Evolutionary conservation across 2,113 vertebrate species (phyloP).

Genomic region (Heterochromis multidens): DNA sequence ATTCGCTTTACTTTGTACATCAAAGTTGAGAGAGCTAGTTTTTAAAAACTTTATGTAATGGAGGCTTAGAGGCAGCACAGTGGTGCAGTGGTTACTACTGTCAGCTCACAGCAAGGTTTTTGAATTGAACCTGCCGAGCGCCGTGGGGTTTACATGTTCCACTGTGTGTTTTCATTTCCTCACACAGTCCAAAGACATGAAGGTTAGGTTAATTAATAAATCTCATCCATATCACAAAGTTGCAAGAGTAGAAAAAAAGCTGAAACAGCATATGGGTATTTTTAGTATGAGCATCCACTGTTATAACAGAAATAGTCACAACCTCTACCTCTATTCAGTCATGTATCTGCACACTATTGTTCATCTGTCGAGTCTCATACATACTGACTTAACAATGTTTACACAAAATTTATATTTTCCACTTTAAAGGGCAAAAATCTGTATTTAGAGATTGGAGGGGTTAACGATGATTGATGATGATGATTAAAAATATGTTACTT

Average conservation of each 20-base stretch:
- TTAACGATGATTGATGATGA: too few species aligned
- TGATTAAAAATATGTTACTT: too few species aligned
- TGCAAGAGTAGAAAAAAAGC: too few species aligned
- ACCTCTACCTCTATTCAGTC: too few species aligned
- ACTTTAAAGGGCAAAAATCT: not conserved
- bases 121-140: not conserved
- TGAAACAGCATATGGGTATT: not conserved
- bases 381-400: not conserved
- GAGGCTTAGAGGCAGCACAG: not conserved
- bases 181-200: not conserved
- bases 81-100: not conserved
- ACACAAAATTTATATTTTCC: not conserved
- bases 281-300: not conserved
- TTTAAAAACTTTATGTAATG: not conserved
- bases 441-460: not conserved
- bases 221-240: too few species aligned
- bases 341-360: too few species aligned
- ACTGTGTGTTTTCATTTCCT: not conserved
- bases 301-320: too few species aligned
- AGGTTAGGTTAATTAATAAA: too few species aligned
- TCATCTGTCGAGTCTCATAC: not conserved
- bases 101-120: not conserved
- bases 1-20: not conserved
- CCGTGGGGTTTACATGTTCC: not conserved
- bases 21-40: too few species aligned